Percentiles rank a stretch among this genome's conserved stretches.
Conservation (phyloP, 1,140 invertebrate genomes). For the Hestina assimilis region DNA sequence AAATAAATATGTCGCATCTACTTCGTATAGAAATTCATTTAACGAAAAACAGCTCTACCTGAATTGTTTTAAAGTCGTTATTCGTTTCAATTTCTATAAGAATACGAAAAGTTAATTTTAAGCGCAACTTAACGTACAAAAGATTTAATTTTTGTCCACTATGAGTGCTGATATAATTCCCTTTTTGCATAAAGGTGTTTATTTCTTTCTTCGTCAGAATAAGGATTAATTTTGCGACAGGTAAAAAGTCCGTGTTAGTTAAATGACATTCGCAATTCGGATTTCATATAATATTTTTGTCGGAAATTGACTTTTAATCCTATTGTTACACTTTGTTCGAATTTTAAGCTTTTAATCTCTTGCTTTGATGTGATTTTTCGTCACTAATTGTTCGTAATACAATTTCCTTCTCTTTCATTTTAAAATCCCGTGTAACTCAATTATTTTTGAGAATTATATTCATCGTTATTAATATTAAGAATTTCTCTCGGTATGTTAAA, state of each 20-base stretch:
- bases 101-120: slow-evolving; percentile 69
- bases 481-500: too few relatives aligned
- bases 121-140: slow-evolving; percentile 66
- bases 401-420: neutral
- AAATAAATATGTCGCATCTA: slow-evolving; percentile 75
- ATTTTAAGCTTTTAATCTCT: slow-evolving; percentile 23
- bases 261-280: slow-evolving; percentile 49
- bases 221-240: slow-evolving; percentile 53
- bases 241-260: slow-evolving; percentile 59
- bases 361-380: neutral
- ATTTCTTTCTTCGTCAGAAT: slow-evolving; percentile 40
- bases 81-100: slow-evolving; percentile 12
- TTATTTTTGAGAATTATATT: too few relatives aligned
- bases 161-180: slow-evolving; percentile 39
- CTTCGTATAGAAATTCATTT: slow-evolving; percentile 41
- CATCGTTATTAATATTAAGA: too few relatives aligned
- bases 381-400: neutral
- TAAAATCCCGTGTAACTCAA: neutral
- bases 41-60: slow-evolving; percentile 30
- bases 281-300: too few relatives aligned
- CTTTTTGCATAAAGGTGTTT: slow-evolving; percentile 51
- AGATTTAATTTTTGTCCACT: slow-evolving; percentile 67
- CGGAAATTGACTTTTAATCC: slow-evolving; percentile 45
- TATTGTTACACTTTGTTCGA: slow-evolving; percentile 48
- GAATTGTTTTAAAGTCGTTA: slow-evolving; percentile 23